Conservation (phyloP, 2,797 vertebrate genomes). For the Etheostoma perlongum region DNA sequence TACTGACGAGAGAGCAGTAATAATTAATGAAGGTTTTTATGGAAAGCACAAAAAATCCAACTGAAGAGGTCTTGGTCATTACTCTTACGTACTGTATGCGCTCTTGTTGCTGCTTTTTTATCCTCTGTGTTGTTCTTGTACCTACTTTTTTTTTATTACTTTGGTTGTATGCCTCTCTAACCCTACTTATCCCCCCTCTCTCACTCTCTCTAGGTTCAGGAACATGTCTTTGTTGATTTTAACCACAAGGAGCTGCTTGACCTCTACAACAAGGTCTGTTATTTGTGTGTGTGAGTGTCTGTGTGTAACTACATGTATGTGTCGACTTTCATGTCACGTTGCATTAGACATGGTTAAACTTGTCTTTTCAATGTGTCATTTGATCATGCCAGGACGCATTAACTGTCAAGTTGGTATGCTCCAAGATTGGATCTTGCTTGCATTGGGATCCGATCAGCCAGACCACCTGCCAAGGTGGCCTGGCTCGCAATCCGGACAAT, state of each 20-base stretch:
- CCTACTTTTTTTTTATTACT: not conserved
- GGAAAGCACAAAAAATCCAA: conserved; percentile 58
- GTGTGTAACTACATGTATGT: conserved; percentile 4
- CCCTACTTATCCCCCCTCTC: not conserved
- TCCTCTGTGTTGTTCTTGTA: conserved; percentile 19
- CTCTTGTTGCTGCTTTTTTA: conserved; percentile 33
- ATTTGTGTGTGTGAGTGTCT: conserved; percentile 3
- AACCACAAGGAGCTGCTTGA: conserved; percentile 94
- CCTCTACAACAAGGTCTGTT: conserved; percentile 96
- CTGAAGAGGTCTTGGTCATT: conserved; percentile 32
- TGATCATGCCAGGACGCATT: not conserved
- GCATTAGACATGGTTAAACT: not conserved
- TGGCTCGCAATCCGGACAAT: not conserved
- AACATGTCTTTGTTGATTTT: conserved; percentile 94
- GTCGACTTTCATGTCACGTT: conserved; percentile 1
- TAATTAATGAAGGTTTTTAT: conserved; percentile 81
- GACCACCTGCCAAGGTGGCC: not conserved
- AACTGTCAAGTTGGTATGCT: not conserved
- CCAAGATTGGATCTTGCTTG: not conserved
- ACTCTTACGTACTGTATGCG: conserved; percentile 28
- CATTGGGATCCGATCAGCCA: not conserved
- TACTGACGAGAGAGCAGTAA: conserved; percentile 61
- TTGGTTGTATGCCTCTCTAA: not conserved
- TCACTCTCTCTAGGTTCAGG: conserved; percentile 82
- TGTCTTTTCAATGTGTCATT: not conserved